Conservation (phyloP, 2,888 invertebrate genomes). For the Macaria notata region DNA sequence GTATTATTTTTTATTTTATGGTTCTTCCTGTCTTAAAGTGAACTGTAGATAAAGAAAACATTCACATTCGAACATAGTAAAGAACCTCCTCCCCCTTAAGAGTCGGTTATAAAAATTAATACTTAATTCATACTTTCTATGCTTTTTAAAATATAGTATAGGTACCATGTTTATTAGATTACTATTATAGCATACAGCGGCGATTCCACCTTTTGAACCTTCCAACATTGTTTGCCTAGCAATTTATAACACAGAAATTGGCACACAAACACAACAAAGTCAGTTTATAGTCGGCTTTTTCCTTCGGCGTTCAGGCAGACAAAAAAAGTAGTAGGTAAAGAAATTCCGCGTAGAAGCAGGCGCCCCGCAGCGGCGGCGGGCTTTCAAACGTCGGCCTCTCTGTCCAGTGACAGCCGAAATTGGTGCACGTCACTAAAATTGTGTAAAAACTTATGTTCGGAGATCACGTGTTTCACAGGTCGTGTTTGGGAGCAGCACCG, state of each 20-base stretch:
- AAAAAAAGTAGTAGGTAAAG: conserved; percentile 60
- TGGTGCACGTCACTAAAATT: conserved; percentile 60
- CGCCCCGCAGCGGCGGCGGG: conserved; percentile 71
- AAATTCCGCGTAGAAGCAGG: conserved; percentile 66
- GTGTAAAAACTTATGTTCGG: conserved; percentile 37
- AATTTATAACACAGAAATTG: conserved; percentile 24
- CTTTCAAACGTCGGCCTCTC: conserved; percentile 60
- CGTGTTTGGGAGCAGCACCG: too few relatives aligned
- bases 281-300: conserved; percentile 35
- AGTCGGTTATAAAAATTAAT: too few relatives aligned
- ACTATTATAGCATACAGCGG: too few relatives aligned
- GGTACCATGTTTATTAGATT: too few relatives aligned
- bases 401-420: conserved; percentile 76
- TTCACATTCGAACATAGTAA: too few relatives aligned
- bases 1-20: too few relatives aligned
- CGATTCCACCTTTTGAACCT: neutral
- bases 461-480: too few relatives aligned
- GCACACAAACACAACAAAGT: conserved; percentile 35
- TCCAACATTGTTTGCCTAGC: conserved; percentile 9
- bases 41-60: too few relatives aligned
- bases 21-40: too few relatives aligned
- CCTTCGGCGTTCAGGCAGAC: conserved; percentile 34
- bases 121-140: too few relatives aligned
- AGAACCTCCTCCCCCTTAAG: too few relatives aligned
- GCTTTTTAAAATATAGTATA: too few relatives aligned